phyloP scores from a whole-genome alignment of 64 coral and sea anemone genomes.

The Trachythela sp. region DNA sequence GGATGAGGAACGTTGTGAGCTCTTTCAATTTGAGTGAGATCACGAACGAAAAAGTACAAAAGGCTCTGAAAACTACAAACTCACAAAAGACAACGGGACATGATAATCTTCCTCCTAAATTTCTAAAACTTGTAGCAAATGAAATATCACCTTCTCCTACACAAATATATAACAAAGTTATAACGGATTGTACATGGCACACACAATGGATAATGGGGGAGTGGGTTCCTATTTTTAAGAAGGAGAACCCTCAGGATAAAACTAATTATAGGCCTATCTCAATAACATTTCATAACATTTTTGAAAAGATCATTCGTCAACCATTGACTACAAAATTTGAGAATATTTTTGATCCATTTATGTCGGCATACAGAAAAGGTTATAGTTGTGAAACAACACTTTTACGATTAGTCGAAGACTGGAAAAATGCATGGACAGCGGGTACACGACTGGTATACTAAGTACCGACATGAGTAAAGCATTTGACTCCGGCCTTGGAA shows the following conservation, averaged over 20 bases:
- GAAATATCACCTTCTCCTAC: not conserved
- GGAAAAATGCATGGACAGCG: too few species aligned
- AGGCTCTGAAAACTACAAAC: slow-evolving; percentile 14
- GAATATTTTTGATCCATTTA: slow-evolving; percentile 4
- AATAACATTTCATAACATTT: slow-evolving; percentile 13
- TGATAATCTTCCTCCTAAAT: not conserved
- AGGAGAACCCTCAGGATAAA: slow-evolving; percentile 26
- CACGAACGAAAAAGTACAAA: too few species aligned
- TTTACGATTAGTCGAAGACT: too few species aligned
- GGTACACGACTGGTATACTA: too few species aligned
- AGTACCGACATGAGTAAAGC: not conserved
- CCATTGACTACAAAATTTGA: not conserved
- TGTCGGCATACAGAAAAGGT: slow-evolving; percentile 18
- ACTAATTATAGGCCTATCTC: slow-evolving; percentile 21
- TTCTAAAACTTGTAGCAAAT: not conserved
- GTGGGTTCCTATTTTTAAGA: slow-evolving; percentile 28
- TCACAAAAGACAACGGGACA: slow-evolving; percentile 7
- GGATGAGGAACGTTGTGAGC: too few species aligned
- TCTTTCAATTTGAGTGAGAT: too few species aligned
- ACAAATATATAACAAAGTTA: not conserved
- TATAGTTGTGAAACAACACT: slow-evolving; percentile 28
- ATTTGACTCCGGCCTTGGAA: not conserved
- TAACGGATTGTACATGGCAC: not conserved
- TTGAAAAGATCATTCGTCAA: slow-evolving; percentile 27
- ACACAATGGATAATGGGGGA: not conserved